phyloP scores from a whole-genome alignment of 2,113 vertebrate species.

The Oryzias woworae region DNA sequence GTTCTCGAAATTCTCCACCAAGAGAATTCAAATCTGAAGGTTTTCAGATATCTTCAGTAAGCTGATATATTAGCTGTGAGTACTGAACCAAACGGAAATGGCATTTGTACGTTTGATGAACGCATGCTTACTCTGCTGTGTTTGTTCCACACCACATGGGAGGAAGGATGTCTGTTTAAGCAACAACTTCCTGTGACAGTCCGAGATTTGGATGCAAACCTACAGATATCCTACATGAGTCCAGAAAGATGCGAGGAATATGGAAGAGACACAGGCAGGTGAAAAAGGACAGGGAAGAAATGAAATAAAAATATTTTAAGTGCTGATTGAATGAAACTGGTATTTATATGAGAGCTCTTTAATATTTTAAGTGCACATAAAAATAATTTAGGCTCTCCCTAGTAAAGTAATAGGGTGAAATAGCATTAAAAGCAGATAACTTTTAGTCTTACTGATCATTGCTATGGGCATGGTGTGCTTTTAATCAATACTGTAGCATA shows the following conservation, averaged over 20 bases:
- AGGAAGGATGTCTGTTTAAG: constrained; percentile 70
- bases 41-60: too few species aligned
- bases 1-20: too few species aligned
- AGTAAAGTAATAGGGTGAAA: constrained; percentile 32
- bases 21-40: too few species aligned
- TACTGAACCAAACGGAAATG: constrained; percentile 26
- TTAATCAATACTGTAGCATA: constrained; percentile 58
- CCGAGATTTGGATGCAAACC: constrained; percentile 55
- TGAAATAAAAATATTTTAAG: constrained; percentile 40
- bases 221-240: constrained; percentile 59
- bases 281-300: constrained; percentile 40
- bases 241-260: constrained; percentile 60
- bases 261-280: constrained; percentile 56
- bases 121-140: constrained; percentile 56
- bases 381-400: constrained; percentile 29
- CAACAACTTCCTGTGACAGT: constrained; percentile 72
- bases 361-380: constrained; percentile 54
- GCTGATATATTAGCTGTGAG: too few species aligned
- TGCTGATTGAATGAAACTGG: constrained; percentile 40
- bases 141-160: constrained; percentile 42
- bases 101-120: constrained; percentile 69
- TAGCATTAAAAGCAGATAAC: constrained; percentile 29
- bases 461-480: constrained; percentile 41
- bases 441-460: constrained; percentile 36
- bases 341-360: constrained; percentile 55